Evolutionary conservation across 2,888 invertebrate species (phyloP).

Genomic region (Microplitis deprimator): DNA sequence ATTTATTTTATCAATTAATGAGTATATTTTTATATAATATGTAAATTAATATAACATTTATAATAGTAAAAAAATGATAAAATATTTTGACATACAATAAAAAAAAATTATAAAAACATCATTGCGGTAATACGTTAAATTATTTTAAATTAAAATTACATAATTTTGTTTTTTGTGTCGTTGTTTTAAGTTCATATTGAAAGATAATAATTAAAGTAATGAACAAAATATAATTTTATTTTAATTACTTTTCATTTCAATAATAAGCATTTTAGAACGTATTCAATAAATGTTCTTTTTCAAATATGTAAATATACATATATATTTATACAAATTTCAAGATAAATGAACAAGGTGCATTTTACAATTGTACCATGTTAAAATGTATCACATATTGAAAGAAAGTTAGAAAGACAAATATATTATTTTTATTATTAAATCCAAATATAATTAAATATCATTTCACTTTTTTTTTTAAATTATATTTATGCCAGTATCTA

Average conservation of each 20-base stretch:
- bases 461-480: conserved; percentile 1
- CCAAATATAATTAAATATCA: conserved; percentile 12
- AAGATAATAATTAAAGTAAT: background rate
- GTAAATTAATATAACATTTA: background rate
- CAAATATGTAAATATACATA: background rate
- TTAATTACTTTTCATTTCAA: background rate
- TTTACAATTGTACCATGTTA: conserved; percentile 37
- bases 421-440: conserved; percentile 30
- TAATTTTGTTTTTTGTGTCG: background rate
- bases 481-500: conserved; percentile 1
- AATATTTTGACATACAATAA: background rate
- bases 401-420: conserved; percentile 47
- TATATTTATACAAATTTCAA: background rate
- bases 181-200: background rate
- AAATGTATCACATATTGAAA: conserved; percentile 48
- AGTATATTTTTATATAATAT: background rate
- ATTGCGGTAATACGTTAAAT: background rate
- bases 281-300: background rate
- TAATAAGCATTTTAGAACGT: background rate
- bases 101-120: background rate
- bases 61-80: background rate
- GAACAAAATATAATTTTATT: too few species aligned
- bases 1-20: background rate
- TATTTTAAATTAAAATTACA: background rate
- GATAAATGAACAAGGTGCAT: conserved; percentile 2